Conservation (phyloP, 1,140 invertebrate genomes). For the Dufourea novaeangliae region DNA sequence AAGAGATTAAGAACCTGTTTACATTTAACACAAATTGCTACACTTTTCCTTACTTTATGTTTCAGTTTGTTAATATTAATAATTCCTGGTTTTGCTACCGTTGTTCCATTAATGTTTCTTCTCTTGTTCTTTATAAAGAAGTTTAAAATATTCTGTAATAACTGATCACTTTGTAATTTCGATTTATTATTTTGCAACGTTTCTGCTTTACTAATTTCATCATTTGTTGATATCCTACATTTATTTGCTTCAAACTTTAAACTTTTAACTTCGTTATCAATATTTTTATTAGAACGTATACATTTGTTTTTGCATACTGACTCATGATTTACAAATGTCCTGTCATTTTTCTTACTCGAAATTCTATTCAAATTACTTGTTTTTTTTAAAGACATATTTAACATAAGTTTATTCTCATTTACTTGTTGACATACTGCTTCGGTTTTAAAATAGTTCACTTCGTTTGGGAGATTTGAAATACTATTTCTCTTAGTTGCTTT, state of each 20-base stretch:
- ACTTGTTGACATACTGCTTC: not conserved
- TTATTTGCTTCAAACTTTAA: not conserved
- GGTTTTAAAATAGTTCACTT: not conserved
- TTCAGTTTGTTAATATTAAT: not conserved
- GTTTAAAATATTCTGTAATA: constrained; percentile 13
- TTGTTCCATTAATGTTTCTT: not conserved
- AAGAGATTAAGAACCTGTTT: constrained; percentile 3
- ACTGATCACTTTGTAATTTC: not conserved
- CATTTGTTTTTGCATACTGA: not conserved
- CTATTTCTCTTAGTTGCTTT: not conserved
- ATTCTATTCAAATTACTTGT: not conserved
- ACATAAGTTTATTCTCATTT: not conserved
- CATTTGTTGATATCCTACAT: not conserved
- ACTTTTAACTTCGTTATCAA: not conserved
- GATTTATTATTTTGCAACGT: not conserved
- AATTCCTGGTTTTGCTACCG: not conserved
- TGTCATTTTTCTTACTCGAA: not conserved
- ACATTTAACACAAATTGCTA: constrained; percentile 26
- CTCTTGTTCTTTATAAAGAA: not conserved
- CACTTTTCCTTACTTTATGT: not conserved
- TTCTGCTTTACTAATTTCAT: not conserved
- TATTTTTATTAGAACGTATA: not conserved
- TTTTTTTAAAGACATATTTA: not conserved
- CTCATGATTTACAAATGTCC: not conserved
- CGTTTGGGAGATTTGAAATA: not conserved